Evolutionary conservation across 92 coral and sea anemone genomes (phyloP).

Genomic region (Virgularia gustaviana): DNA sequence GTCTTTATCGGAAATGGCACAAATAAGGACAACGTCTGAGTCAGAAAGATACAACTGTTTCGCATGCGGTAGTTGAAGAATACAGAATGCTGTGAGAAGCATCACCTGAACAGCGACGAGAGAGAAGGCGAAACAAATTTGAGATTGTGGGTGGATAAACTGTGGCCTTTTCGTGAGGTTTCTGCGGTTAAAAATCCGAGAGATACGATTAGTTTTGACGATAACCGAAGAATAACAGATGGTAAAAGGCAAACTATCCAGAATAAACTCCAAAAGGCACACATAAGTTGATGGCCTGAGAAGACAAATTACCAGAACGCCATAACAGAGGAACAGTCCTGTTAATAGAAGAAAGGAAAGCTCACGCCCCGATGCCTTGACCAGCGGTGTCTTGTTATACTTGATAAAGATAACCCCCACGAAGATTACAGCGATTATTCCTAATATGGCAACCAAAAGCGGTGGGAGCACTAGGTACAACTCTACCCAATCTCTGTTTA

Average conservation of each 20-base stretch:
- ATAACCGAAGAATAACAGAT: slow-evolving; percentile 90
- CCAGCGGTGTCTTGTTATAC: slow-evolving; percentile 79
- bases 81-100: slow-evolving; percentile 66
- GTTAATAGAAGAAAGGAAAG: slow-evolving; percentile 71
- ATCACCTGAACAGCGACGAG: slow-evolving; percentile 83
- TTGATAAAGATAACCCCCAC: slow-evolving; percentile 64
- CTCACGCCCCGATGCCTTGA: slow-evolving; percentile 93
- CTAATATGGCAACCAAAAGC: slow-evolving; percentile 63
- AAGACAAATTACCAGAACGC: slow-evolving; percentile 60
- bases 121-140: slow-evolving; percentile 69
- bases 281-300: slow-evolving; percentile 61
- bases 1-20: slow-evolving; percentile 75
- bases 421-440: slow-evolving; percentile 63
- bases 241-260: slow-evolving; percentile 77
- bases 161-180: slow-evolving; percentile 83
- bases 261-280: slow-evolving; percentile 75
- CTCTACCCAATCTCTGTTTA: slow-evolving; percentile 46
- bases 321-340: slow-evolving; percentile 71
- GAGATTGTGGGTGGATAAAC: slow-evolving; percentile 90
- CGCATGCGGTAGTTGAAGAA: slow-evolving; percentile 71
- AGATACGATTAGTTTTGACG: slow-evolving; percentile 92
- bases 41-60: slow-evolving; percentile 57
- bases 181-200: slow-evolving; percentile 90
- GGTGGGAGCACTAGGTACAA: slow-evolving; percentile 66
- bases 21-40: slow-evolving; percentile 68